These are phyloP conservation scores for Geotrypetes seraphini DNA, from an alignment of 2,797 vertebrate species.

Conservation along the genomic window DNA sequence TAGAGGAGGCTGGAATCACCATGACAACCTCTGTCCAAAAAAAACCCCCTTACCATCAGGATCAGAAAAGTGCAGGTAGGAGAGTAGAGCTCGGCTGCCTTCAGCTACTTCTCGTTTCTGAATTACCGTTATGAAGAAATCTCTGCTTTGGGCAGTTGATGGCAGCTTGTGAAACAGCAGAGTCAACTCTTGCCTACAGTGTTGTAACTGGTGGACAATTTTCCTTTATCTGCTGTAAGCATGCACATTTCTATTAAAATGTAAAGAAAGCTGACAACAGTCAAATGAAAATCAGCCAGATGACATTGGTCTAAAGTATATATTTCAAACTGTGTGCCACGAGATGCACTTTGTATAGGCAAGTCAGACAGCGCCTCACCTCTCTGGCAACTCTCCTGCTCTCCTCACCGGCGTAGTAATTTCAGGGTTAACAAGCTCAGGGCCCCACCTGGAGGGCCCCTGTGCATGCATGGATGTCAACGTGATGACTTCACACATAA, in stretches of 20 bases:
- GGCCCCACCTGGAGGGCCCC: too few relatives aligned
- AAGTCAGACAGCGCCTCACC: too few relatives aligned
- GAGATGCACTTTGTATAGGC: too few relatives aligned
- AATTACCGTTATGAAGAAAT: slow-evolving; percentile 18
- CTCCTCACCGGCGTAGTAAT: too few relatives aligned
- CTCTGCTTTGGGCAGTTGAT: slow-evolving; percentile 8
- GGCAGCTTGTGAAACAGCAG: slow-evolving; percentile 6
- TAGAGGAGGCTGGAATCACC: slow-evolving; percentile 45
- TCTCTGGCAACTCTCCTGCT: too few relatives aligned
- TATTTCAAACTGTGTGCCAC: too few relatives aligned
- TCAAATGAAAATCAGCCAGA: too few relatives aligned
- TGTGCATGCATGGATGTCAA: too few relatives aligned
- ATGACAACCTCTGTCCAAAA: slow-evolving; percentile 58
- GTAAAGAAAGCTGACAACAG: slow-evolving; percentile 10
- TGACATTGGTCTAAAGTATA: too few relatives aligned
- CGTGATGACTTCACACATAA: too few relatives aligned
- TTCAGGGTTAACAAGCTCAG: too few relatives aligned
- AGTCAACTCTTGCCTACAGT: slow-evolving; percentile 1
- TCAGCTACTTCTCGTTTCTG: slow-evolving; percentile 17
- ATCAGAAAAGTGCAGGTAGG: slow-evolving; percentile 59
- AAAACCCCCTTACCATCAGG: too few relatives aligned
- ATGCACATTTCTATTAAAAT: slow-evolving; percentile 16
- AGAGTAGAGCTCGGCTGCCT: slow-evolving; percentile 32
- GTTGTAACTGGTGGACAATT: slow-evolving; percentile 20
- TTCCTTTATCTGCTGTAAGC: slow-evolving; percentile 15